Evolutionary conservation across 2,113 vertebrate genomes (phyloP), one percentile per base, ranked within the genome.

Genomic region (Vicugna pacos): DNA sequence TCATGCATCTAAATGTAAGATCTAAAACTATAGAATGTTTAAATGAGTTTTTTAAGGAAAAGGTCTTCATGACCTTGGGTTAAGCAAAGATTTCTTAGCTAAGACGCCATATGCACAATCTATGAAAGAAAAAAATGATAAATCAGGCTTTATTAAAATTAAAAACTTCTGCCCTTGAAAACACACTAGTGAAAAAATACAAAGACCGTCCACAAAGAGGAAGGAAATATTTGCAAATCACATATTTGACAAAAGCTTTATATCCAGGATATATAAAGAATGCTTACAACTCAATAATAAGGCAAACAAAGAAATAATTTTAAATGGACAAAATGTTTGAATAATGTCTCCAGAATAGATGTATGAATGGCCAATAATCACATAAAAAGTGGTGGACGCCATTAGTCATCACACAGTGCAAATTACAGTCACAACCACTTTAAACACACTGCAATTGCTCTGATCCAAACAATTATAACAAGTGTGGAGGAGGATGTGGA

Each of bases 381-480:
- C 20, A 4, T 35, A 22, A 64, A 17, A 32, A 30, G n/a, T 5
- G 42, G 8, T 5, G n/a, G n/a, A 11, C 6, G 5, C 16, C 5
- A 0, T 5, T 6, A 28, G n/a, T 67, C 19, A 15, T n/a, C 2
- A 30, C 3, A 38, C 60, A 42, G 24, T 50, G 16, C 62, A 83
- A n/a, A 16, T n/a, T 3, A 19, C 52, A 32, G 4, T 8, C 42
- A 28, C 38, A 64, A 2, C 35, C 28, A 1, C n/a, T 46, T 30
- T 3, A 32, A 50, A 11, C 35, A 6, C 20, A 2, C 19, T 3
- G 1, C 28, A 1, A 3, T 0, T 52, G n/a, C 20, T n/a, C 3
- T n/a, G 26, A 58, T 5, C 13, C n/a, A 12, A 22, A 7, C 32
- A 52, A 22, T 1, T 28, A 6, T 1, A 14, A 11, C 16, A 1